phyloP scores from a whole-genome alignment of 2,797 vertebrate species.

The Coregonus ussuriensis region DNA sequence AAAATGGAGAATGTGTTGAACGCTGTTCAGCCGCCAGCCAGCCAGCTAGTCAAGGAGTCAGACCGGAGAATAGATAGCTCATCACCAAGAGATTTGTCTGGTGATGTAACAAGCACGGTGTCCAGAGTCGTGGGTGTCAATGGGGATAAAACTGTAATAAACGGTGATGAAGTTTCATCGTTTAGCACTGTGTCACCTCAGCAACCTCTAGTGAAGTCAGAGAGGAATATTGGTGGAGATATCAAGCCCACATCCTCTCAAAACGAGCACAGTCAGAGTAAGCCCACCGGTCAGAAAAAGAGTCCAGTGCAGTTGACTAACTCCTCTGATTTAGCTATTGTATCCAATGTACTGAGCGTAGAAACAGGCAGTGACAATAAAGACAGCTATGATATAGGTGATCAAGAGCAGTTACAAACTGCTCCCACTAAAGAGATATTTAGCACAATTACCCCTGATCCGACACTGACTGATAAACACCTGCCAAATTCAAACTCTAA shows the following conservation, averaged over 20 bases:
- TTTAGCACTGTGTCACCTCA: conserved; percentile 27
- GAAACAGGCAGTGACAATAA: conserved; percentile 4
- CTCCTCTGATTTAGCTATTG: conserved; percentile 17
- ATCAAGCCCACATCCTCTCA: conserved; percentile 24
- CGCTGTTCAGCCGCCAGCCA: conserved; percentile 26
- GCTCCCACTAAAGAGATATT: not conserved
- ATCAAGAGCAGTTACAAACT: conserved; percentile 1
- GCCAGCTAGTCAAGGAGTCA: conserved; percentile 30
- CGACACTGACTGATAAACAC: not conserved
- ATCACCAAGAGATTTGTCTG: conserved; percentile 18
- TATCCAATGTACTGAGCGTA: conserved; percentile 12
- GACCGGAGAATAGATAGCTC: conserved; percentile 31
- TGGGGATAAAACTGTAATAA: conserved; percentile 27
- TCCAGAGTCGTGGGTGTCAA: conserved; percentile 18
- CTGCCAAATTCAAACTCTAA: conserved; percentile 8
- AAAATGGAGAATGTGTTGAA: conserved; percentile 33
- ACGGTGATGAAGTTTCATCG: conserved; percentile 37
- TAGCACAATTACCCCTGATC: conserved; percentile 10
- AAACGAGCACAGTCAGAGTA: conserved; percentile 15
- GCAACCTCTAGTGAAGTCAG: conserved; percentile 15
- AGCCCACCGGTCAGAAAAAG: conserved; percentile 26
- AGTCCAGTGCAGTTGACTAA: conserved; percentile 13
- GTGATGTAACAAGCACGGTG: conserved; percentile 27
- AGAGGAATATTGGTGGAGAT: conserved; percentile 38
- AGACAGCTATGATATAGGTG: not conserved